Evolutionary conservation across 64 coral and sea anemone genomes (phyloP).

Genomic region (Catalaphyllia jardinei): DNA sequence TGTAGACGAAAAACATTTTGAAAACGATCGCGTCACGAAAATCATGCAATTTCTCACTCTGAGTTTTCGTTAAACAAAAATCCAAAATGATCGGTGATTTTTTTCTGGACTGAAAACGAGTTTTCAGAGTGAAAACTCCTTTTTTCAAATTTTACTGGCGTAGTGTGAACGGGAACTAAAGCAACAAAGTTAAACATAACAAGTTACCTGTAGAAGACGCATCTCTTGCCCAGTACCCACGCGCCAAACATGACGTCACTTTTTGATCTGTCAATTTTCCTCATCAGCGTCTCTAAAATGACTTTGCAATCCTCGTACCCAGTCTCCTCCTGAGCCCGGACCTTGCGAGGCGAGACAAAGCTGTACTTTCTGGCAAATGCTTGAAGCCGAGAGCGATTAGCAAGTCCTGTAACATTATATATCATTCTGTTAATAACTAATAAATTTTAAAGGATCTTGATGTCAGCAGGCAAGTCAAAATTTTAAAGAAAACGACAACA

Average conservation of each 20-base stretch:
- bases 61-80: too few species aligned
- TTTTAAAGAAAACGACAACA: too few species aligned
- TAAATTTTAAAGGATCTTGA: too few species aligned
- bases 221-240: slow-evolving; percentile 62
- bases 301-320: slow-evolving; percentile 57
- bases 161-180: too few species aligned
- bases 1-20: too few species aligned
- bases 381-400: slow-evolving; percentile 49
- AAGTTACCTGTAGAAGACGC: slow-evolving; percentile 58
- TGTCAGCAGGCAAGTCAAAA: too few species aligned
- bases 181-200: not conserved
- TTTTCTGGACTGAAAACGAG: too few species aligned
- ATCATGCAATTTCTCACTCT: too few species aligned
- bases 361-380: slow-evolving; percentile 54
- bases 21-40: too few species aligned
- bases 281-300: slow-evolving; percentile 56
- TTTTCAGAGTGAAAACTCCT: too few species aligned
- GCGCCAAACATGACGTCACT: slow-evolving; percentile 55
- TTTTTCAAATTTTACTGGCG: too few species aligned
- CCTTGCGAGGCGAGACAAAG: slow-evolving; percentile 44
- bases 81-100: too few species aligned
- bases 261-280: slow-evolving; percentile 35
- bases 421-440: not conserved
- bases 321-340: not conserved
- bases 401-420: slow-evolving; percentile 41